Percentiles rank a stretch among this genome's conserved stretches.
phyloP scores from a whole-genome alignment of 2,797 vertebrate species.

The Epinephelus malabaricus region DNA sequence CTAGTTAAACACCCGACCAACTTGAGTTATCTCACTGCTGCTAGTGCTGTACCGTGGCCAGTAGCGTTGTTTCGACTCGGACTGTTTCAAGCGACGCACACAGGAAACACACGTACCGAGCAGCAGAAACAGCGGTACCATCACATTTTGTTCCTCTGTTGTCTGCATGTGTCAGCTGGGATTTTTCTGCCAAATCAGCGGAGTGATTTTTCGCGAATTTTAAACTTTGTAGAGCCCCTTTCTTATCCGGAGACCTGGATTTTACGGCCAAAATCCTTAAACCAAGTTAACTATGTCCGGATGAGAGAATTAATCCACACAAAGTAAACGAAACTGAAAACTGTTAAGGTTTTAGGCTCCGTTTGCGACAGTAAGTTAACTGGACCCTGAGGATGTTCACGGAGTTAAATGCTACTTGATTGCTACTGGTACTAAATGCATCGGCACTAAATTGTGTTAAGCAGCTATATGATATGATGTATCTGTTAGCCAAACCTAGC shows the following conservation, averaged over 20 bases:
- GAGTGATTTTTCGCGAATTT: not conserved
- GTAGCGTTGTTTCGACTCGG: slow-evolving; percentile 58
- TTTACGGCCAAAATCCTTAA: not conserved
- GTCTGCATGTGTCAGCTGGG: slow-evolving; percentile 61
- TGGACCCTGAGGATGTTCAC: not conserved
- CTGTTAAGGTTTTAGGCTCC: slow-evolving; percentile 22
- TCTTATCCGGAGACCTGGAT: rapidly evolving
- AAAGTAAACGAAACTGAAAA: slow-evolving; percentile 56
- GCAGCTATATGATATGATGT: not conserved
- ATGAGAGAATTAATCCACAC: not conserved
- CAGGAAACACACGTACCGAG: slow-evolving; percentile 52
- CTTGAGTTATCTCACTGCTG: not conserved
- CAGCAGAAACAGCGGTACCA: slow-evolving; percentile 37
- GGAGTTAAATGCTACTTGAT: not conserved
- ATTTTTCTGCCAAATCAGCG: slow-evolving; percentile 26
- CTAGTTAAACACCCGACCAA: not conserved
- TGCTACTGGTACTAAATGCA: not conserved
- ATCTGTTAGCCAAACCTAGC: not conserved
- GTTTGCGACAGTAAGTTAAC: slow-evolving; percentile 60
- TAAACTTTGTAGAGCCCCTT: not conserved
- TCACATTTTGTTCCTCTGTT: slow-evolving; percentile 41
- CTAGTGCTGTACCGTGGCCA: too few relatives aligned
- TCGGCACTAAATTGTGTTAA: not conserved
- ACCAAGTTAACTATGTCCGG: slow-evolving; percentile 15
- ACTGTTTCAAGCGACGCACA: slow-evolving; percentile 54